These are phyloP conservation scores for Aphodius sticticus DNA, from an alignment of 2,888 invertebrate genomes.

Conservation along the genomic window DNA sequence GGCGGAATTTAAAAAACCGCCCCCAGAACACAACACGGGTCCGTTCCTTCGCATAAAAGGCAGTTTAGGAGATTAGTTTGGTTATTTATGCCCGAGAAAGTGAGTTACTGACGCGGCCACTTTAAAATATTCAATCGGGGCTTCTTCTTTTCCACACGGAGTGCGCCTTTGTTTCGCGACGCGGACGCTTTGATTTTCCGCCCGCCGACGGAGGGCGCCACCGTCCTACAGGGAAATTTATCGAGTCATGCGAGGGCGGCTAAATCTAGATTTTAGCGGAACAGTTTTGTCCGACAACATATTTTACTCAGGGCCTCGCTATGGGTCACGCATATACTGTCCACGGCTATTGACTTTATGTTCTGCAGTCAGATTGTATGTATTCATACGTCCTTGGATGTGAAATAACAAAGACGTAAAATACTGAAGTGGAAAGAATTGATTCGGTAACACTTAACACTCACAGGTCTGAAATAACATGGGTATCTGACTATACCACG, in stretches of 20 bases:
- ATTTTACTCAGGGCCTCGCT: neutral
- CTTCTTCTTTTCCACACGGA: neutral
- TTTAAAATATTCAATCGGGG: neutral
- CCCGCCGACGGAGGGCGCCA: conserved; percentile 4
- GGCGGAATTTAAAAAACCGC: conserved; percentile 4
- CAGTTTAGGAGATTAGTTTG: neutral
- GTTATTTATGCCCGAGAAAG: neutral
- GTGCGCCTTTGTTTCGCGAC: neutral
- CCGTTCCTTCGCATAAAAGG: neutral
- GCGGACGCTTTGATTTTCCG: conserved; percentile 4
- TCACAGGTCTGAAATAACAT: neutral
- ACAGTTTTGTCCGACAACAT: conserved; percentile 4
- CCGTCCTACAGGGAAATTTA: neutral
- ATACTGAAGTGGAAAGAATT: neutral
- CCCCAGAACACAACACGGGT: conserved; percentile 4
- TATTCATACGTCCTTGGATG: neutral
- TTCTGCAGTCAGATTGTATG: neutral
- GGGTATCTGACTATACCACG: too few relatives aligned
- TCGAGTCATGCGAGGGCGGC: neutral
- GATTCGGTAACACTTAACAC: neutral
- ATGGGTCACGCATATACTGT: neutral
- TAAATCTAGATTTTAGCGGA: neutral
- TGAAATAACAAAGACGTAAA: neutral
- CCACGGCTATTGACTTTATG: neutral
- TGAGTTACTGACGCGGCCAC: neutral